These are phyloP conservation scores for Odontesthes bonariensis DNA, from an alignment of 2,113 vertebrate genomes.

Conservation along the genomic window DNA sequence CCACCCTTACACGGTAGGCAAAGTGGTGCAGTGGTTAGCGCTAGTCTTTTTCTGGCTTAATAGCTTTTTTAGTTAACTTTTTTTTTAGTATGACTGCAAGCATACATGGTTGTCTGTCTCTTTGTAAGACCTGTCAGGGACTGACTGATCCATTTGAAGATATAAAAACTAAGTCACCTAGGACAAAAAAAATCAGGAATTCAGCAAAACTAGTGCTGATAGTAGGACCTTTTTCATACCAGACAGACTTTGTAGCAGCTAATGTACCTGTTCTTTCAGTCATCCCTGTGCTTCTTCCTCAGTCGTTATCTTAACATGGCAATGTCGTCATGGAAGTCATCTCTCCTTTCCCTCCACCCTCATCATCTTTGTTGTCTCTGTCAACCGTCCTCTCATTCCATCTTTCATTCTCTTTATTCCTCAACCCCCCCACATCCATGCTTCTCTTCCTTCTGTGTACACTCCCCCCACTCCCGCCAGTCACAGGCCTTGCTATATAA, in stretches of 20 bases:
- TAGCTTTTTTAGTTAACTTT: too few species aligned
- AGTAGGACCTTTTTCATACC: neutral
- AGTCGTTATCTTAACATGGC: slow-evolving; percentile 15
- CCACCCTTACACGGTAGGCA: too few species aligned
- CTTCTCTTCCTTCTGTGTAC: neutral
- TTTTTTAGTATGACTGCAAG: slow-evolving; percentile 4
- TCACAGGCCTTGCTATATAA: slow-evolving; percentile 47
- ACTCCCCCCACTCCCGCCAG: neutral
- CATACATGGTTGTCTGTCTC: neutral
- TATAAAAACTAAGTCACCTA: neutral
- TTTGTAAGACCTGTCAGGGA: neutral
- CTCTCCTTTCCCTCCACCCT: neutral
- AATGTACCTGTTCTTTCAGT: neutral
- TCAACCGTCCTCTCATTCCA: slow-evolving; percentile 14
- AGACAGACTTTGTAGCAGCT: too few species aligned
- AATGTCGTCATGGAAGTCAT: slow-evolving; percentile 10
- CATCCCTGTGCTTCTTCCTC: neutral
- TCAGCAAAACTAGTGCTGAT: neutral
- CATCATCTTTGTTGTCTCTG: slow-evolving; percentile 4
- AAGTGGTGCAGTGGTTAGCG: neutral
- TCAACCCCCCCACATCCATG: neutral
- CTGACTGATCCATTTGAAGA: neutral
- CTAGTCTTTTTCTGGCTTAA: neutral
- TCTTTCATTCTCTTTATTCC: slow-evolving; percentile 19
- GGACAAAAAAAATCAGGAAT: neutral